Evolutionary conservation across 1,140 invertebrate species (phyloP), one percentile per base, ranked within the genome.

Genomic region (Manduca sexta): DNA sequence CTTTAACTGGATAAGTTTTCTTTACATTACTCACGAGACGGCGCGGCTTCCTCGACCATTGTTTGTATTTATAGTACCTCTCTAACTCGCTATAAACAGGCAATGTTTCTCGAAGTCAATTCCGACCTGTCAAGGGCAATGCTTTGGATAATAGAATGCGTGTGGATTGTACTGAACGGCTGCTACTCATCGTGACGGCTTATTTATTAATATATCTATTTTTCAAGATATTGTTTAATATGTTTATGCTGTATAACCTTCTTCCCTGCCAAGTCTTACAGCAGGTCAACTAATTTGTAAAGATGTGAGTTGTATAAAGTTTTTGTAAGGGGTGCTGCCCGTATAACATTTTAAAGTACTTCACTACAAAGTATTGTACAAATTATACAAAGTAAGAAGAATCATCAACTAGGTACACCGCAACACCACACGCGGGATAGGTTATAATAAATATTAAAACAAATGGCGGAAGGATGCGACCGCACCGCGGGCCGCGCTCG

Each of bases 1-100:
- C 45, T 69, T 73, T 60, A 65, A 73, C 59, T 53, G 56, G 52
- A 62, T 60, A 73, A 67, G 59, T 73, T 69, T 60, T 42, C 43
- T 47, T 47, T 51, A 44, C 56, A 63, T 56, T 59, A 66, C 50
- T 56, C 52, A 17, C 35, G 44, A 56, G 59, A 55, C 49, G 52
- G 29, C 37, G 18, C 16, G 38, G 29, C 26, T 52, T 53, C 29
- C 44, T 14, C 42, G 15, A 33, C 8, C 42, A 30, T 47, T 53
- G 56, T 55, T 60, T 48, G 42, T 61, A 54, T 64, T 63, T 66
- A 60, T 59, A n/a, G n/a, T n/a, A 56, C 16, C 16, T 26, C 14
- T 49, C 21, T 43, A 47, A 40, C 45, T 53, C 13, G 35, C 17
- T 29, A 38, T 50, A 34, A 52, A 47, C 33, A 43, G 39, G 30